phyloP scores from a whole-genome alignment of 2,113 vertebrate species.

The Argyrosomus japonicus region DNA sequence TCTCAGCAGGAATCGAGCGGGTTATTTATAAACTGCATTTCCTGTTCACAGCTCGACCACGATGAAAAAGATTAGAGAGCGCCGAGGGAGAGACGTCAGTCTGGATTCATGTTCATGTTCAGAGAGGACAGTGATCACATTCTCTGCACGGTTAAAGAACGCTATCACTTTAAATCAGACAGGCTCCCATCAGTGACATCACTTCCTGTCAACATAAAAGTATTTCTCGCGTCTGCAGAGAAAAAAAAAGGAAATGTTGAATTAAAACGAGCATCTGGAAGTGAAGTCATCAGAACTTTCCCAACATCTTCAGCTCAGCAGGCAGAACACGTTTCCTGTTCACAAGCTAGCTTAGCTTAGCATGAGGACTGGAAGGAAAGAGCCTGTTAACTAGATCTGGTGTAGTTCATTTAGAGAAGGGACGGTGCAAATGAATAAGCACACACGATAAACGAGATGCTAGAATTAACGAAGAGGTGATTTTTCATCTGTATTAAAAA shows the following conservation, averaged over 20 bases:
- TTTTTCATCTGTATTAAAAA: too few relatives aligned
- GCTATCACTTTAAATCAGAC: not conserved
- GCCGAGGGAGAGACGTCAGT: not conserved
- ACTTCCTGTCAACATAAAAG: not conserved
- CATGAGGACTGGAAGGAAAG: not conserved
- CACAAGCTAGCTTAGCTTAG: conserved; percentile 54
- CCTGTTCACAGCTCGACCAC: conserved; percentile 71
- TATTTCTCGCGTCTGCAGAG: not conserved
- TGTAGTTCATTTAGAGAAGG: too few relatives aligned
- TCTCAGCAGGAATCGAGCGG: conserved; percentile 64
- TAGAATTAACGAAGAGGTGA: too few relatives aligned
- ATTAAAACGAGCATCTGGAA: not conserved
- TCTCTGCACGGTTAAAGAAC: conserved; percentile 1
- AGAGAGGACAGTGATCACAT: conserved; percentile 1
- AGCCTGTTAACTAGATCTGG: too few relatives aligned
- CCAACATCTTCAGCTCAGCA: conserved; percentile 43
- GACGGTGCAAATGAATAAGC: too few relatives aligned
- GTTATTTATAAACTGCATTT: conserved; percentile 83
- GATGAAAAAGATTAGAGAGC: conserved; percentile 57
- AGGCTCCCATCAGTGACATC: not conserved
- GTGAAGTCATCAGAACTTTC: not conserved
- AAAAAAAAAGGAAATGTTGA: conserved; percentile 18
- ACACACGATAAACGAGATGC: too few relatives aligned
- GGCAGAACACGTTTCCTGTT: conserved; percentile 84
- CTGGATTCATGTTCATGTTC: not conserved